Evolutionary conservation across 2,888 invertebrate species (phyloP).

Genomic region (Yponomeuta evonymella): DNA sequence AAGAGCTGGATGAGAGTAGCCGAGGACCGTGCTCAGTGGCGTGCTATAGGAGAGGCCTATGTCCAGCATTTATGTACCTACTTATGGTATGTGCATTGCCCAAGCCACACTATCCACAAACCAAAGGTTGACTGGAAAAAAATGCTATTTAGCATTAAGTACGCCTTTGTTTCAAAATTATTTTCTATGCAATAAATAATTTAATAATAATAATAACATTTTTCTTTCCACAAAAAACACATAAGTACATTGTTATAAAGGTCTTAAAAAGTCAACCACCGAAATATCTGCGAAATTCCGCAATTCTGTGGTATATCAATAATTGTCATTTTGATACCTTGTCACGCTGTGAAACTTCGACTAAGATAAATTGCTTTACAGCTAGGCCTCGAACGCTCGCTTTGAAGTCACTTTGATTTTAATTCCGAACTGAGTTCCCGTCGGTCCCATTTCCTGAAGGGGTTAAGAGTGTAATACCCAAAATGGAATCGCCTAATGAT

Average conservation of each 20-base stretch:
- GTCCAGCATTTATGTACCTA: no score
- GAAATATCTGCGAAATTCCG: neutral
- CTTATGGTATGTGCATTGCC: no score
- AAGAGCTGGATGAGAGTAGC: no score
- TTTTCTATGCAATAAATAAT: no score
- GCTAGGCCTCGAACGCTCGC: neutral
- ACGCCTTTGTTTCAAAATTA: no score
- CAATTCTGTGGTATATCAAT: neutral
- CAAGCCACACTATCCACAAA: no score
- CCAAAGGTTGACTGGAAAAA: no score
- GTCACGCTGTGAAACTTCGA: neutral
- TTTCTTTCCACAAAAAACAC: neutral
- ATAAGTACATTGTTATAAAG: neutral
- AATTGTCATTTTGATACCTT: slow-evolving; percentile 1
- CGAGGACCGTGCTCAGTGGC: no score
- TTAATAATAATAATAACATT: no score
- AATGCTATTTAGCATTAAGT: no score
- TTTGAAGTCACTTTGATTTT: neutral
- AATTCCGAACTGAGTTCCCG: neutral
- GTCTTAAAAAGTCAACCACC: neutral
- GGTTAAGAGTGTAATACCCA: neutral
- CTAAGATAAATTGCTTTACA: neutral
- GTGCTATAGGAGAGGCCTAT: no score
- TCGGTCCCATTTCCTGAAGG: neutral
- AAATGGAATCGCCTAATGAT: slow-evolving; percentile 1